Conservation (phyloP, 2,888 invertebrate genomes). For the Pyrocoelia pectoralis region DNA sequence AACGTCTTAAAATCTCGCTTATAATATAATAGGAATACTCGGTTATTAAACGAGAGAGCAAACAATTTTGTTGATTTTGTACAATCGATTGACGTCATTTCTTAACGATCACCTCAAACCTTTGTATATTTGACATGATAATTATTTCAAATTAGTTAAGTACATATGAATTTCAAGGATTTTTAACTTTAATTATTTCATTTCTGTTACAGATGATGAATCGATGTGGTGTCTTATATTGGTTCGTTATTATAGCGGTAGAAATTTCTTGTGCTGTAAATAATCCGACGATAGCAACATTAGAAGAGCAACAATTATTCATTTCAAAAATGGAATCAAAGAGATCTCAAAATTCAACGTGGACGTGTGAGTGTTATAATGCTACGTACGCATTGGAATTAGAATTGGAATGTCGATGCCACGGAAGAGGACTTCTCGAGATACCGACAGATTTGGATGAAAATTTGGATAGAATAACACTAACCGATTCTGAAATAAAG, state of each 20-base stretch:
- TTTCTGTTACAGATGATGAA: conserved; percentile 4
- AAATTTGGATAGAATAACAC: conserved; percentile 50
- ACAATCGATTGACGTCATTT: conserved; percentile 10
- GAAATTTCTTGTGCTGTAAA: neutral
- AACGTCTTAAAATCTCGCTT: no score
- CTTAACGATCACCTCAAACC: conserved; percentile 9
- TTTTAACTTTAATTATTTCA: neutral
- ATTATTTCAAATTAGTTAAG: conserved; percentile 15
- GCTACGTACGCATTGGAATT: conserved; percentile 40
- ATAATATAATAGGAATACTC: no score
- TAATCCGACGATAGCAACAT: neutral
- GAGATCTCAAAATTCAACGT: conserved; percentile 12
- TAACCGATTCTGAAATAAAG: conserved; percentile 54
- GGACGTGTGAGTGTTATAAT: conserved; percentile 49
- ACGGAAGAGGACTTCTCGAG: conserved; percentile 47
- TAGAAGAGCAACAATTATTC: conserved; percentile 22
- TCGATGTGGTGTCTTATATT: neutral
- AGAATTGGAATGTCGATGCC: conserved; percentile 52
- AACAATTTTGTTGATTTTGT: conserved; percentile 9
- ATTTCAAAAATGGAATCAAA: conserved; percentile 26
- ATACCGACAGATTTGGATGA: conserved; percentile 52
- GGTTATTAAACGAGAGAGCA: no score
- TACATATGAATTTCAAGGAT: conserved; percentile 11
- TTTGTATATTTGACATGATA: conserved; percentile 11
- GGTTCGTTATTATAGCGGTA: neutral